These are phyloP conservation scores for Nannoperca obscura DNA, from an alignment of 2,797 vertebrate genomes.

Conservation along the genomic window DNA sequence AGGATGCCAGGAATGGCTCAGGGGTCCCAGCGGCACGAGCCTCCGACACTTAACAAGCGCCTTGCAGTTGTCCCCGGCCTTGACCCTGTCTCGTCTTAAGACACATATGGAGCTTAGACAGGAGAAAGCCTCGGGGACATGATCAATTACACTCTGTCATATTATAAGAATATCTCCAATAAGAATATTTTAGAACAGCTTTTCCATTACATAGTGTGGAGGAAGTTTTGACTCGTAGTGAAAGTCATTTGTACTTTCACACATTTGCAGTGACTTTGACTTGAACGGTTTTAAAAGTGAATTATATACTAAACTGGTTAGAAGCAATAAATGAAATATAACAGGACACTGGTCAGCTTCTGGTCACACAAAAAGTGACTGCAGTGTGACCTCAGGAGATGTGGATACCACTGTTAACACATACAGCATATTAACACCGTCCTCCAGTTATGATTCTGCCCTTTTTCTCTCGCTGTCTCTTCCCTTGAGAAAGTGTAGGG, in stretches of 20 bases:
- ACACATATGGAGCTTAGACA: conserved; percentile 67
- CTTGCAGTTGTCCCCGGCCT: conserved; percentile 83
- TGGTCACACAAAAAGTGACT: not conserved
- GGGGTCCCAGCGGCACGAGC: conserved; percentile 84
- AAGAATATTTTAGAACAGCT: conserved; percentile 35
- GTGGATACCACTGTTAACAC: conserved; percentile 22
- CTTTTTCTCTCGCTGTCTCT: conserved; percentile 39
- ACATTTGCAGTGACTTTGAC: conserved; percentile 4
- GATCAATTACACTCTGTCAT: conserved; percentile 77
- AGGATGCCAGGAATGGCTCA: conserved; percentile 81
- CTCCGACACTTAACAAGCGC: conserved; percentile 85
- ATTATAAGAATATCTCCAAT: conserved; percentile 64
- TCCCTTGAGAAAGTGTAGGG: conserved; percentile 52
- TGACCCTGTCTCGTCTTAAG: conserved; percentile 83
- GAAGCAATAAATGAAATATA: not conserved
- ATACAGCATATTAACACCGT: conserved; percentile 14
- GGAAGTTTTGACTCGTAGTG: not conserved
- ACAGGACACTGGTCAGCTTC: not conserved
- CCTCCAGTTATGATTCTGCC: conserved; percentile 39
- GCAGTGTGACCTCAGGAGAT: conserved; percentile 15
- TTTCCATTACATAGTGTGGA: conserved; percentile 57
- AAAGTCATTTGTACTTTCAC: not conserved
- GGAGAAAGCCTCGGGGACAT: conserved; percentile 63
- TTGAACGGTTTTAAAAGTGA: conserved; percentile 5
- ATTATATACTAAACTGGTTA: not conserved